Evolutionary conservation across 1,140 invertebrate genomes (phyloP).

Genomic region (Chironomus striatipennis): DNA sequence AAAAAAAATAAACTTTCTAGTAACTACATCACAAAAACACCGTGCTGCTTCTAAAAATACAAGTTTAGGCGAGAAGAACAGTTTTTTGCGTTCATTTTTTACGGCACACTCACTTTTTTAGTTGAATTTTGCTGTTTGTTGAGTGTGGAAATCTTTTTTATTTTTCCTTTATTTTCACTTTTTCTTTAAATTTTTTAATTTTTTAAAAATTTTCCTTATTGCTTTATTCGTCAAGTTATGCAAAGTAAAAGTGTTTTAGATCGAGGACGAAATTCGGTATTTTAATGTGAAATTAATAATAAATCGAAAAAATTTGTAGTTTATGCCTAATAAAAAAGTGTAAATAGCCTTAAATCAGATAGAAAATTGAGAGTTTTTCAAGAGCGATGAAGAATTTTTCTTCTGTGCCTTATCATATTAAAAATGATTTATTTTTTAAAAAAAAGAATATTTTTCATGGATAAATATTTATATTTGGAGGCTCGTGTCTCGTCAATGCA

Average conservation of each 20-base stretch:
- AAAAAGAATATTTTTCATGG: too few species aligned
- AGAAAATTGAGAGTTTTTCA: neutral
- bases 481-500: too few species aligned
- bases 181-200: neutral
- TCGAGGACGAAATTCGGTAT: neutral
- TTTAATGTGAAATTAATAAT: neutral
- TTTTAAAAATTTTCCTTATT: neutral
- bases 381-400: too few species aligned
- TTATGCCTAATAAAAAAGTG: neutral
- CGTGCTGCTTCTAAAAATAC: conserved; percentile 12
- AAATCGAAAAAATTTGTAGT: neutral
- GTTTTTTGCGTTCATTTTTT: neutral
- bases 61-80: conserved; percentile 7
- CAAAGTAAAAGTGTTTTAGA: neutral
- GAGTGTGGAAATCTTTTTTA: conserved; percentile 17
- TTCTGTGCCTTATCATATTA: too few species aligned
- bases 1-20: neutral
- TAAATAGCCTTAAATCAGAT: conserved; percentile 1
- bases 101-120: neutral
- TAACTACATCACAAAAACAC: neutral
- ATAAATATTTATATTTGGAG: too few species aligned
- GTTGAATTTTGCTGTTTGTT: conserved; percentile 17
- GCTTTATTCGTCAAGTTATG: neutral
- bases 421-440: too few species aligned
- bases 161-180: neutral